These are phyloP conservation scores for Andricus curvator DNA, from an alignment of 2,888 invertebrate species.

Conservation along the genomic window DNA sequence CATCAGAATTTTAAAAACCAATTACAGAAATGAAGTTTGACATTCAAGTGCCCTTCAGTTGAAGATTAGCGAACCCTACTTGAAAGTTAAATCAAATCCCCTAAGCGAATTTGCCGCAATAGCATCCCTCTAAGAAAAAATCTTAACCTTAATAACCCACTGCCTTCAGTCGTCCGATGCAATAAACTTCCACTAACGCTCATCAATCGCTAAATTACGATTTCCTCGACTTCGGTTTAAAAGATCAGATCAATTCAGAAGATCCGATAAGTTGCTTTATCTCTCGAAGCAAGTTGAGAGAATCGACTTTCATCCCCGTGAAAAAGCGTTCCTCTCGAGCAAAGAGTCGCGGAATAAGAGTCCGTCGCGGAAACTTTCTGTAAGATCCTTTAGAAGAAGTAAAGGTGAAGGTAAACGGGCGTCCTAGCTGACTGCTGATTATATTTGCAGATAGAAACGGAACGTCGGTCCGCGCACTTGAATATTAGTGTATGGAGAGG, in stretches of 20 bases:
- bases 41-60: not conserved
- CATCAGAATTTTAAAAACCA: not conserved
- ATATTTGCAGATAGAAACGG: constrained; percentile 59
- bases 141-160: constrained; percentile 4
- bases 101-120: not conserved
- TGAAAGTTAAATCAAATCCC: not conserved
- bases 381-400: constrained; percentile 11
- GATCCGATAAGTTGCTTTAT: constrained; percentile 33
- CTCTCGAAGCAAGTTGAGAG: constrained; percentile 26
- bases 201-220: constrained; percentile 24
- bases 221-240: constrained; percentile 14
- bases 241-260: constrained; percentile 26
- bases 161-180: not conserved
- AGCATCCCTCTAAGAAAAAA: not conserved
- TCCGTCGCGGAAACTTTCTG: constrained; percentile 26
- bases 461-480: constrained; percentile 52
- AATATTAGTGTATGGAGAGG: constrained; percentile 48
- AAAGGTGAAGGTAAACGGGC: constrained; percentile 8
- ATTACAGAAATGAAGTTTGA: not conserved
- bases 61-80: not conserved
- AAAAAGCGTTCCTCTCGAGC: constrained; percentile 6
- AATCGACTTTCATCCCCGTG: constrained; percentile 9
- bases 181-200: constrained; percentile 8
- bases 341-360: constrained; percentile 14
- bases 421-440: constrained; percentile 33